Evolutionary conservation across 2,888 invertebrate genomes (phyloP), one percentile per base, ranked within the genome.

Genomic region (Coremacera marginata): DNA sequence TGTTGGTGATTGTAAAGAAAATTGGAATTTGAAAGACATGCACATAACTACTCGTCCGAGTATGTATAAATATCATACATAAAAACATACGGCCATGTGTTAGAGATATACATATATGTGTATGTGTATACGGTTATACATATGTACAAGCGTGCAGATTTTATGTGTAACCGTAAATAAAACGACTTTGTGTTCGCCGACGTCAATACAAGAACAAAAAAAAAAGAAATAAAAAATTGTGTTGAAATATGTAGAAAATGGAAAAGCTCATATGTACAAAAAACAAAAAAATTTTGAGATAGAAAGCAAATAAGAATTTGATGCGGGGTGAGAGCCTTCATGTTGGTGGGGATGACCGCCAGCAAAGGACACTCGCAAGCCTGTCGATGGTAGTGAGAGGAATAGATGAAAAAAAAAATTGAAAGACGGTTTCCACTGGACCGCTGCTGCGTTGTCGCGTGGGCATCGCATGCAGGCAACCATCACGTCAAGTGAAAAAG

Each of bases 1-100:
- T 76, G 76, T 63, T 62, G 65, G 34, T 70, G 70, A 70, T 76
- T 70, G 70, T 71, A 71, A 71, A 67, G 76, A 76, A 76, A 76
- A 76, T 76, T 76, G 76, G 76, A 76, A 76, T 76, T 76, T 49
- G 44, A 37, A 63, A 57, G n/a, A 62, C 70, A 67, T 51, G 71
- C 51, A 37, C 71, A 65, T 19, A 19, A n/a, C 19, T 22, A 62
- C 31, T 31, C 8, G 52, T n/a, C 25, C 11, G 22, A 14, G 51
- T 31, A 52, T 27, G 27, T 51, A 44, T 70, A 70, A 31, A 19
- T 52, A 52, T 55, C 68, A 62, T 63, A 27, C 31, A 65, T 52
- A 52, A 19, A 51, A 27, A 27, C 34, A 27, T n/a, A 65, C 37
- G 37, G 3, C 14, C 34, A n/a, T 55, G 49, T 49, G 25, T 37